These are phyloP conservation scores for Patella ulyssiponensis DNA, from an alignment of 2,888 invertebrate species.

Conservation along the genomic window DNA sequence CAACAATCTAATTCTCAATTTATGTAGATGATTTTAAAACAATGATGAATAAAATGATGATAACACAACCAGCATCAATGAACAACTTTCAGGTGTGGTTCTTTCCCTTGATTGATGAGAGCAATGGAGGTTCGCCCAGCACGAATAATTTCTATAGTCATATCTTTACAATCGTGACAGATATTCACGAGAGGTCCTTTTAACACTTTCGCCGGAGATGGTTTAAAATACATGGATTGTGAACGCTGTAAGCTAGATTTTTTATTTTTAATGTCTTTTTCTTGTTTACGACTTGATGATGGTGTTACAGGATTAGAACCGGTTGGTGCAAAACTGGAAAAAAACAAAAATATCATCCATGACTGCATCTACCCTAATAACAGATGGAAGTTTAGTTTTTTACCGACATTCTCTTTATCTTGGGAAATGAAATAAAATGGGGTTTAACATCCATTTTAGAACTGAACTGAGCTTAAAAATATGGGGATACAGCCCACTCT, in stretches of 20 bases:
- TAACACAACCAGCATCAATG: neutral
- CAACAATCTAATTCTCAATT: no score
- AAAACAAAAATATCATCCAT: neutral
- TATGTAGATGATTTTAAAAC: no score
- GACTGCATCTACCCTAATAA: neutral
- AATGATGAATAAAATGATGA: no score
- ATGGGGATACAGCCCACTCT: no score
- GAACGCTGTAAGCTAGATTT: conserved; percentile 52
- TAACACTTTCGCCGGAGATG: conserved; percentile 28
- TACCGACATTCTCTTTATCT: no score
- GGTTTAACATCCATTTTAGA: no score
- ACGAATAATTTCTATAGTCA: conserved; percentile 94
- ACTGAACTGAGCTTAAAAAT: no score
- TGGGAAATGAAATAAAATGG: no score
- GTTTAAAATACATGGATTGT: conserved; percentile 51
- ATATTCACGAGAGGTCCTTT: conserved; percentile 86
- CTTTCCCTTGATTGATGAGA: conserved; percentile 45
- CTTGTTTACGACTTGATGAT: conserved; percentile 28
- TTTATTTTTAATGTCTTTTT: conserved; percentile 22
- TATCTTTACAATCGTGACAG: conserved; percentile 93
- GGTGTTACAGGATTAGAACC: conserved; percentile 29
- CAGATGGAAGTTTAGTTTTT: no score
- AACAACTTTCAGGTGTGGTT: conserved; percentile 13
- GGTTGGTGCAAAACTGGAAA: conserved; percentile 16
- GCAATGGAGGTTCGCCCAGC: conserved; percentile 79